These are phyloP conservation scores for Coregonus ussuriensis DNA, from an alignment of 2,797 vertebrate species.

Conservation along the genomic window DNA sequence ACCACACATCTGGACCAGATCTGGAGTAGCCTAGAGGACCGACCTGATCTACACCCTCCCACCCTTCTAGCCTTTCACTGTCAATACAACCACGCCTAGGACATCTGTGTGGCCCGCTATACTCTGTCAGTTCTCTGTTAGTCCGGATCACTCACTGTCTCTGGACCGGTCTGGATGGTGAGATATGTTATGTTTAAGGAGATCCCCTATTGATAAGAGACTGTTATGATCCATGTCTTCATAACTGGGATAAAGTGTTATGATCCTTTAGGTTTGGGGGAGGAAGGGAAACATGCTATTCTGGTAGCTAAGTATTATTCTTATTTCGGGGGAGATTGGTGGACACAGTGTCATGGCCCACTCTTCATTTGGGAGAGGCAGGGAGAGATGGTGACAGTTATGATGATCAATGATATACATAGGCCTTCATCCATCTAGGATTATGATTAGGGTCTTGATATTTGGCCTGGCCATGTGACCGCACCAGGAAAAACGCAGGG, in stretches of 20 bases:
- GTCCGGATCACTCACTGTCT: not conserved
- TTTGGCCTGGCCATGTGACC: not conserved
- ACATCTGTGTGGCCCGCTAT: slow-evolving; percentile 25
- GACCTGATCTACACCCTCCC: slow-evolving; percentile 51
- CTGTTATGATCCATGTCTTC: too few species aligned
- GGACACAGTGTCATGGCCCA: too few species aligned
- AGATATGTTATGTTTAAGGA: too few species aligned
- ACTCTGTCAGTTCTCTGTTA: slow-evolving; percentile 6
- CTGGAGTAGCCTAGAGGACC: slow-evolving; percentile 18
- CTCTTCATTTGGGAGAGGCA: not conserved
- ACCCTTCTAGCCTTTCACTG: slow-evolving; percentile 62
- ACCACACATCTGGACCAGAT: slow-evolving; percentile 40
- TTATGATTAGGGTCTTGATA: too few species aligned
- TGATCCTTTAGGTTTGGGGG: too few species aligned
- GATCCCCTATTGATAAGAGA: too few species aligned
- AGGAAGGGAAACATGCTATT: too few species aligned
- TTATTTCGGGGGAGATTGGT: too few species aligned
- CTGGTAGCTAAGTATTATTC: too few species aligned
- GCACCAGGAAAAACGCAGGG: not conserved
- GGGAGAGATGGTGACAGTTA: not conserved
- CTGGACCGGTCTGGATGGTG: not conserved
- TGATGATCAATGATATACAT: not conserved
- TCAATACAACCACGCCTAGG: slow-evolving; percentile 52
- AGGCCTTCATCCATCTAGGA: too few species aligned
- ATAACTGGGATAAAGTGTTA: too few species aligned